Conservation (phyloP, 2,888 invertebrate species). For the Nemotelus nigrinus region DNA sequence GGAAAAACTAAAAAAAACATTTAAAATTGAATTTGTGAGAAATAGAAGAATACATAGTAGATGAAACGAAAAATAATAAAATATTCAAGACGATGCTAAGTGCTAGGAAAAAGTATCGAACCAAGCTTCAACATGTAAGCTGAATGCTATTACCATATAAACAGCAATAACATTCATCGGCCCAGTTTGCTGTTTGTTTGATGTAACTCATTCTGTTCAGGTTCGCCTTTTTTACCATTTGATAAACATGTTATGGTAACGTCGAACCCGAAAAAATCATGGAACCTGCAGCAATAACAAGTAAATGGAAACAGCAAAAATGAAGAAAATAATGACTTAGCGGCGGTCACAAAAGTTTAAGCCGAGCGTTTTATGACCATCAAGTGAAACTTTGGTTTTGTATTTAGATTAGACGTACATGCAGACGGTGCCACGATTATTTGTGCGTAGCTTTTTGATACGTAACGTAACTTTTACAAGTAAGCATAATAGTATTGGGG, state of each 20-base stretch:
- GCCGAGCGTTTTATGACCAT: background rate
- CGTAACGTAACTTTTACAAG: no score
- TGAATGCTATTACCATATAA: no score
- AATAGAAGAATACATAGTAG: background rate
- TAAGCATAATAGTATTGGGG: no score
- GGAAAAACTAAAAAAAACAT: background rate
- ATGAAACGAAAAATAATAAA: background rate
- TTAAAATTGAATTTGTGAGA: background rate
- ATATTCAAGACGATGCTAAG: no score
- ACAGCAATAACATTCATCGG: no score
- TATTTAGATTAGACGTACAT: background rate
- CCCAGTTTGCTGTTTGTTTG: no score
- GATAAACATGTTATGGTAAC: background rate
- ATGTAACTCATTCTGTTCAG: no score
- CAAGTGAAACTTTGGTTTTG: slow-evolving; percentile 3
- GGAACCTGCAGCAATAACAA: background rate
- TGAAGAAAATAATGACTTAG: slow-evolving; percentile 8
- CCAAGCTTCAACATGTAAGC: no score
- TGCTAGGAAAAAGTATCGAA: no score
- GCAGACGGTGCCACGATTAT: no score
- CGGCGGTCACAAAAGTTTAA: slow-evolving; percentile 24
- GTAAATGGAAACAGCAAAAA: background rate
- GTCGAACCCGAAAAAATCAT: background rate
- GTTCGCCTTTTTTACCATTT: background rate
- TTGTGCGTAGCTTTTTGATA: no score